These are phyloP conservation scores for Pelusios castaneus DNA, from an alignment of 2,113 vertebrate genomes.

Conservation along the genomic window DNA sequence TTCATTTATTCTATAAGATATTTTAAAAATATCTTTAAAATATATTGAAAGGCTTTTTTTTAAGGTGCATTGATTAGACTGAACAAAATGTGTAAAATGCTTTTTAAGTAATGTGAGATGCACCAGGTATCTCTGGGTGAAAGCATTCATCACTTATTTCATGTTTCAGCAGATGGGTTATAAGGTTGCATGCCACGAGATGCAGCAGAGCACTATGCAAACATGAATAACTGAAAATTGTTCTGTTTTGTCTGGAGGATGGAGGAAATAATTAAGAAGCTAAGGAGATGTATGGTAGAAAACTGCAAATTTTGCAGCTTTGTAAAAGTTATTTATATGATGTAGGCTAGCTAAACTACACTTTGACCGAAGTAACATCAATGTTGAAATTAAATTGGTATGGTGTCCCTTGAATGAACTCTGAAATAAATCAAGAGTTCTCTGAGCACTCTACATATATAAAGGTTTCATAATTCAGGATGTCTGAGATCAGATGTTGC, in stretches of 20 bases:
- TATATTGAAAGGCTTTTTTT: not conserved
- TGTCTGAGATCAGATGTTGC: not conserved
- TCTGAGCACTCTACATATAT: not conserved
- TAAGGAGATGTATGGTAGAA: not conserved
- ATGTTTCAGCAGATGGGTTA: not conserved
- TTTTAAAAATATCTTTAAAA: not conserved
- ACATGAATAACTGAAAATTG: not conserved
- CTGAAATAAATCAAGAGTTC: not conserved
- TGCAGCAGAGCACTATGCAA: not conserved
- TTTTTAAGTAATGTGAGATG: not conserved
- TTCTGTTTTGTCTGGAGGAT: constrained; percentile 37
- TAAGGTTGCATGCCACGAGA: not conserved
- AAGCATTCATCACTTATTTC: not conserved
- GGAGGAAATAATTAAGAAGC: constrained; percentile 31
- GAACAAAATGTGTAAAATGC: not conserved
- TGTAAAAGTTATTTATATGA: constrained; percentile 12
- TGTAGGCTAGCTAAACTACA: constrained; percentile 12
- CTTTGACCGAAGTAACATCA: not conserved
- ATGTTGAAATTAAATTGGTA: not conserved
- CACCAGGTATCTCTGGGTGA: not conserved
- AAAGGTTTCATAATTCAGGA: not conserved
- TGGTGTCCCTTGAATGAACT: not conserved
- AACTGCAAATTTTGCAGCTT: not conserved
- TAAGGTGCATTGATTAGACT: constrained; percentile 2
- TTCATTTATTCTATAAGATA: not conserved